A percentile compares a stretch with the other conserved stretches of the same genome.
These are phyloP conservation scores for Charina bottae DNA, from an alignment of 2,113 vertebrate species.

Conservation along the genomic window DNA sequence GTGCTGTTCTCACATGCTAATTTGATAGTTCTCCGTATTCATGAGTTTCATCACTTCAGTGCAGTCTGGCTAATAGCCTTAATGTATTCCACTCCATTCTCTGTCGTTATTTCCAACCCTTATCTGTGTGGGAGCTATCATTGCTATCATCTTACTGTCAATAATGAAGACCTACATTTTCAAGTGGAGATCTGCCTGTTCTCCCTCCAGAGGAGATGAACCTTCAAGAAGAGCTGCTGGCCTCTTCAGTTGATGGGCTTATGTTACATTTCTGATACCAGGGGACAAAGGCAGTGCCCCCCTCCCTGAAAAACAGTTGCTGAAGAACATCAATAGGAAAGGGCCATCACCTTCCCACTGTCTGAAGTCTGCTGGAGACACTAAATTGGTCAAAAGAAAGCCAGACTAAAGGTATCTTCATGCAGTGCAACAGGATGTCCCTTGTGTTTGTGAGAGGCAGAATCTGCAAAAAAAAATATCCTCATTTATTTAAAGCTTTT, in stretches of 20 bases:
- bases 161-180: background rate
- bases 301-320: background rate
- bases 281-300: background rate
- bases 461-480: background rate
- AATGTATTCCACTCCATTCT: background rate
- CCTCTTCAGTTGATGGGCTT: background rate
- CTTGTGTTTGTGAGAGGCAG: background rate
- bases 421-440: background rate
- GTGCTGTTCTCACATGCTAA: background rate
- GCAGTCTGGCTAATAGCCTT: constrained; percentile 22
- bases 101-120: constrained; percentile 33
- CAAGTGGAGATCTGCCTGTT: background rate
- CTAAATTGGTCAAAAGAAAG: background rate
- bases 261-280: background rate
- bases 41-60: background rate
- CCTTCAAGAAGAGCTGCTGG: background rate
- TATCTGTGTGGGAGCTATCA: background rate
- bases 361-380: too few species aligned
- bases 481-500: background rate
- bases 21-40: constrained; percentile 6
- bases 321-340: background rate
- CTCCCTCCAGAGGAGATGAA: background rate
- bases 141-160: background rate
- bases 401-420: background rate
- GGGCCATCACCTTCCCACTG: background rate